A percentile compares a stretch with the other conserved stretches of the same genome.
phyloP scores from a whole-genome alignment of 2,113 vertebrate species.

The Heteronetta atricapilla region DNA sequence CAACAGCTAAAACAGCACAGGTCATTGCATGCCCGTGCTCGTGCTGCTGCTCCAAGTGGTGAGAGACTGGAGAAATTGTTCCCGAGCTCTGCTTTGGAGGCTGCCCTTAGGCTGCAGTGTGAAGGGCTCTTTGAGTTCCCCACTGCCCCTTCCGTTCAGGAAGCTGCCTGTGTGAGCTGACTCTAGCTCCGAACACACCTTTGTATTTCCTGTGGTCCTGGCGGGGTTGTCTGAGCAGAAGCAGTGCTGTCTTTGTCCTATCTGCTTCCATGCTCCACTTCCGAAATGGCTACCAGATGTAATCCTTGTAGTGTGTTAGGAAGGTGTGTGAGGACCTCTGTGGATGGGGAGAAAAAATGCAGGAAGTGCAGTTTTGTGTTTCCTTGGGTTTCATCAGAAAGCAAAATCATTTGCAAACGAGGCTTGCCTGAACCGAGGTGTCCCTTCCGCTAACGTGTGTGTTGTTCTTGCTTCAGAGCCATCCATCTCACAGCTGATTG shows the following conservation, averaged over 20 bases:
- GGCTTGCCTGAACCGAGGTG: not conserved
- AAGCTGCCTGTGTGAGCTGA: not conserved
- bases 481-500: slow-evolving; percentile 51
- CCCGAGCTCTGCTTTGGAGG: not conserved
- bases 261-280: too few species aligned
- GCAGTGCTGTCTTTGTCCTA: not conserved
- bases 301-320: too few species aligned
- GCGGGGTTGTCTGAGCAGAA: not conserved
- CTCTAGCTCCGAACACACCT: not conserved
- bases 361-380: not conserved
- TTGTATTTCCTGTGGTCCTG: not conserved
- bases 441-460: not conserved
- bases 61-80: not conserved
- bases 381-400: not conserved
- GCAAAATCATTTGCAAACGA: not conserved
- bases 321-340: not conserved
- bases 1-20: not conserved
- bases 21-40: rapidly evolving
- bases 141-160: not conserved
- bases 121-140: not conserved
- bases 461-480: slow-evolving; percentile 22
- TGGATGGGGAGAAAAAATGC: not conserved
- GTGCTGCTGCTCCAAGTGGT: not conserved
- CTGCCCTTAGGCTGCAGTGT: not conserved
- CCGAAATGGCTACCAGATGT: not conserved